Evolutionary conservation across 2,888 invertebrate genomes (phyloP).

Genomic region (Ophion slaviceki): DNA sequence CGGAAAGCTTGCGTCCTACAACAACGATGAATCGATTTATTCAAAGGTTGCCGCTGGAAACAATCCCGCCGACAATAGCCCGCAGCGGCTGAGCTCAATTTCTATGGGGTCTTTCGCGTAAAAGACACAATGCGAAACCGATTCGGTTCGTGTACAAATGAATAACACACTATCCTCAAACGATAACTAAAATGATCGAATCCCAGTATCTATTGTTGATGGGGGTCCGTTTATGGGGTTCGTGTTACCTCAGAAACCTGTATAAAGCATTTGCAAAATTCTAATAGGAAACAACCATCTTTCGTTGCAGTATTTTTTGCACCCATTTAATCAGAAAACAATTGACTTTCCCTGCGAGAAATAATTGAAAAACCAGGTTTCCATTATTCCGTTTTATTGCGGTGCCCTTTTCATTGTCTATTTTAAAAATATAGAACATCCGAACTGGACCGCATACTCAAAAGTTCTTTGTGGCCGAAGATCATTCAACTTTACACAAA

Average conservation of each 20-base stretch:
- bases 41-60: conserved; percentile 61
- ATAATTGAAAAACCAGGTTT: neutral
- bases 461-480: no score
- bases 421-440: neutral
- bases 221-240: no score
- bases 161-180: neutral
- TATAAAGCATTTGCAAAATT: neutral
- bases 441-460: no score
- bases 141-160: neutral
- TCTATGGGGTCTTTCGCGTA: conserved; percentile 8
- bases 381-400: neutral
- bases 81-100: conserved; percentile 4
- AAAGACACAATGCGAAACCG: neutral
- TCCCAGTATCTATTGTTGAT: neutral
- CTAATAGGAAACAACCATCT: neutral
- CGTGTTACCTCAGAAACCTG: neutral
- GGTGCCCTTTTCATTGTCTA: neutral
- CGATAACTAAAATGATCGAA: neutral
- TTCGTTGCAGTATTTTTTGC: neutral
- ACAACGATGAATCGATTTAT: conserved; percentile 65
- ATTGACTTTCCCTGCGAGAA: no score
- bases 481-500: neutral
- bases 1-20: conserved; percentile 48
- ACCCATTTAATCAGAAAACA: no score
- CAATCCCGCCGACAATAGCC: conserved; percentile 60